These are phyloP conservation scores for Microcebus griseorufus DNA, from an alignment of 2,113 vertebrate species.

Conservation along the genomic window DNA sequence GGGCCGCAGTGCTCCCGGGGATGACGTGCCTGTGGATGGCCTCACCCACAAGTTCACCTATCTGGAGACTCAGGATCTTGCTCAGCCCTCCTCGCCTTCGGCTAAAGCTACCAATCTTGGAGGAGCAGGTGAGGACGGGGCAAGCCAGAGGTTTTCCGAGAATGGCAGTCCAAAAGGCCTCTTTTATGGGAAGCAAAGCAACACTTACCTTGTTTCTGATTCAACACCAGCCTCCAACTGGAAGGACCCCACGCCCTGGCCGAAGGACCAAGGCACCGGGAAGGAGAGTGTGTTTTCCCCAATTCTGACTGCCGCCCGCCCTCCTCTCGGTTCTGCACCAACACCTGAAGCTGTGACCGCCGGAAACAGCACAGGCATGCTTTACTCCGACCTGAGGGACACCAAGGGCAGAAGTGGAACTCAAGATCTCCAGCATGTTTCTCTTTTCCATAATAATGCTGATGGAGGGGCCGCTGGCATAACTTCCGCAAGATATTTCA, in stretches of 20 bases:
- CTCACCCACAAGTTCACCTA: not conserved
- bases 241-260: not conserved
- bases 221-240: not conserved
- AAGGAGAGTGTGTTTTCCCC: not conserved
- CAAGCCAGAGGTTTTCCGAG: not conserved
- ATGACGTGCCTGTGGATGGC: rapidly evolving
- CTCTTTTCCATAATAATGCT: not conserved
- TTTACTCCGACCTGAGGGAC: rapidly evolving
- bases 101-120: not conserved
- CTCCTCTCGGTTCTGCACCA: not conserved
- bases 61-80: not conserved
- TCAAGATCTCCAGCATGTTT: not conserved
- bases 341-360: not conserved
- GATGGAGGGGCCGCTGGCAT: not conserved
- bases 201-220: rapidly evolving
- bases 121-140: not conserved
- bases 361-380: rapidly evolving
- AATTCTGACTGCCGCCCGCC: rapidly evolving
- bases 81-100: rapidly evolving
- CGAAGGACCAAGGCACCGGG: not conserved
- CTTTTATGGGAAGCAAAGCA: not conserved
- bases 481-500: not conserved
- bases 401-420: not conserved
- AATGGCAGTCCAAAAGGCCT: not conserved
- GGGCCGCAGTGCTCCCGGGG: not conserved